Conservation (phyloP, 2,113 vertebrate genomes). For the Brienomyrus longianalis region DNA sequence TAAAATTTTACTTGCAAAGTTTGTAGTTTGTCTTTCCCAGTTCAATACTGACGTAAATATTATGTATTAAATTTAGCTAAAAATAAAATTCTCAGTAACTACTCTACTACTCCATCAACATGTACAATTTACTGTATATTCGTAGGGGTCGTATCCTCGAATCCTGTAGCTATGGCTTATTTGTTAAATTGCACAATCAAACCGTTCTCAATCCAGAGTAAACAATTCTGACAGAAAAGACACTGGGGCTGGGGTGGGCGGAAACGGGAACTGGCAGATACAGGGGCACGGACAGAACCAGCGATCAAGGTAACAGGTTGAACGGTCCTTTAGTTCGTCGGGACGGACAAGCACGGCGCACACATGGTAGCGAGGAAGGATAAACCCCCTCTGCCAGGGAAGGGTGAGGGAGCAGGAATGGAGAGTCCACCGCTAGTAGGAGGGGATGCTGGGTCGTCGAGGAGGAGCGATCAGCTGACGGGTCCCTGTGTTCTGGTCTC, state of each 20-base stretch:
- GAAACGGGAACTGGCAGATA: conserved; percentile 12
- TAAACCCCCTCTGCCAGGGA: conserved; percentile 23
- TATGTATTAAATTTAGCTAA: not conserved
- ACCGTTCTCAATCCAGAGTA: conserved; percentile 13
- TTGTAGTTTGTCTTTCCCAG: not conserved
- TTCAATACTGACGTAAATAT: not conserved
- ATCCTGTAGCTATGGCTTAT: conserved; percentile 37
- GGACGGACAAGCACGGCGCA: conserved; percentile 42
- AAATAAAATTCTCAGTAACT: not conserved
- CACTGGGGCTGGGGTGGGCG: not conserved
- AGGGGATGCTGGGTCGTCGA: conserved; percentile 10
- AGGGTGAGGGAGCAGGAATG: not conserved
- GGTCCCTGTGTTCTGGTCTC: not conserved
- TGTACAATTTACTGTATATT: not conserved
- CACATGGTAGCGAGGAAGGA: conserved; percentile 29
- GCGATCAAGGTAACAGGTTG: not conserved
- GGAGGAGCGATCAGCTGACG: not conserved
- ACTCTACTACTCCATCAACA: not conserved
- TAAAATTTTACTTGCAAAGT: not conserved
- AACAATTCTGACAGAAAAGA: conserved; percentile 4
- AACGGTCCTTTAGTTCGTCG: not conserved
- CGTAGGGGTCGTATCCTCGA: not conserved
- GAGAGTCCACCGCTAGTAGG: conserved; percentile 22
- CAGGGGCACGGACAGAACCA: conserved; percentile 27
- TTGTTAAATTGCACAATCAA: conserved; percentile 27